Evolutionary conservation across 2,888 invertebrate genomes (phyloP), one percentile per base, ranked within the genome.

Genomic region (Caradrina clavipalpis): DNA sequence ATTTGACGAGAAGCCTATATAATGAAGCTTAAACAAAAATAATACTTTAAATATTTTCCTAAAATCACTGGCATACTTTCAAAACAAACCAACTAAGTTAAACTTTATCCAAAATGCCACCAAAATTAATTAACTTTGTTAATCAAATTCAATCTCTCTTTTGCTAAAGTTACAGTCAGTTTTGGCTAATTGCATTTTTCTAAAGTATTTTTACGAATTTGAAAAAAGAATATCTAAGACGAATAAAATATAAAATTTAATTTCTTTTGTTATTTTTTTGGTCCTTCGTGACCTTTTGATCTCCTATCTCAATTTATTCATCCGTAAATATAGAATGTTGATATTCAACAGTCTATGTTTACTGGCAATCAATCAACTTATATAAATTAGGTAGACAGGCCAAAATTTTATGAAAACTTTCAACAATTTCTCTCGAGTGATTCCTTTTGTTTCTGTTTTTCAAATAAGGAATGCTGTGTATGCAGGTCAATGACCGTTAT

Each of bases 91-190:
- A 64, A 64, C 39, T 61, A 17, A 42, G 42, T 66, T 63, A 42
- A 56, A 63, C 47, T 65, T 49, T n/a, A 73, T 45, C 63, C 42
- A 19, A 66, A 73, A 63, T 81, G 68, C 47, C 59, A 77, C 73
- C 53, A 57, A 65, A 62, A 56, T 69, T 69, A 80, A 78, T 66
- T 64, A 81, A 78, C 64, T 73, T 79, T 57, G 21, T 56, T 67
- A 65, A 81, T 81, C 58, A 78, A 81, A 56, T 77, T 17, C 42
- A 64, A 63, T 69, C 26, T 50, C 42, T 60, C 35, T 21, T 50
- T 73, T 58, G 26, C 45, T 49, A 19, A 63, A 77, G 69, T 77
- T 22, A 47, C 2, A 45, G 22, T 58, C 49, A 49, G 31, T 53
- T 61, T 69, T 62, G 17, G 45, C 26, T 69, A 53, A 75, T 69